Evolutionary conservation across 2,888 invertebrate species (phyloP).

Genomic region (Ophioninae sp.): DNA sequence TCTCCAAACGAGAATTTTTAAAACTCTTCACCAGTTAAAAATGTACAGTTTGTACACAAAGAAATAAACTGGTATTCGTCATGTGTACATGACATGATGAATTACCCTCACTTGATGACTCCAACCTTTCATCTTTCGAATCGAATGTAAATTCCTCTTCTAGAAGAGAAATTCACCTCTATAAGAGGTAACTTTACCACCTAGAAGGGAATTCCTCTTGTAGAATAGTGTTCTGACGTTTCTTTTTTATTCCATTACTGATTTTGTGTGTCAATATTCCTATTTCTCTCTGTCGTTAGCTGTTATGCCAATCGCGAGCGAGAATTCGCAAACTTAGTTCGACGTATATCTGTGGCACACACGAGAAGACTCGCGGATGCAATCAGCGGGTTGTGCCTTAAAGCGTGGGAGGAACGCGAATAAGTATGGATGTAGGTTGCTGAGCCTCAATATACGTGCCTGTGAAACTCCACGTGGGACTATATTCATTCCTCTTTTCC

Average conservation of each 20-base stretch:
- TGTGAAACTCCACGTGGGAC: slow-evolving; percentile 46
- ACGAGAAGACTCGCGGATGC: slow-evolving; percentile 65
- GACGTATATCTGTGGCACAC: slow-evolving; percentile 52
- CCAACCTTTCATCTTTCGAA: slow-evolving; percentile 47
- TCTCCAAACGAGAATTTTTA: no score
- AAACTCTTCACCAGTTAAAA: no score
- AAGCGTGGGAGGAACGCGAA: slow-evolving; percentile 63
- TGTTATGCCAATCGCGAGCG: slow-evolving; percentile 44
- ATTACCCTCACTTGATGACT: slow-evolving; percentile 46
- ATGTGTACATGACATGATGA: slow-evolving; percentile 49
- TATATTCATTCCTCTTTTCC: slow-evolving; percentile 60
- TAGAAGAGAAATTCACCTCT: no score
- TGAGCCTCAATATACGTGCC: slow-evolving; percentile 47
- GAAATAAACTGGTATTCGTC: background rate
- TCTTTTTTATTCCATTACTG: slow-evolving; percentile 45
- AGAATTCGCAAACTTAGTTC: slow-evolving; percentile 72
- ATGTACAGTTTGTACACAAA: slow-evolving; percentile 5
- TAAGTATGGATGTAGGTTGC: slow-evolving; percentile 57
- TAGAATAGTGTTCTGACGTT: slow-evolving; percentile 35
- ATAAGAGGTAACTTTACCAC: no score
- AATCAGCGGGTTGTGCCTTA: slow-evolving; percentile 67
- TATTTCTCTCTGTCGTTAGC: slow-evolving; percentile 27
- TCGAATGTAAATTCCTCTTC: slow-evolving; percentile 63
- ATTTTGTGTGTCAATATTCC: slow-evolving; percentile 9
- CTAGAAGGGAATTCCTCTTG: no score